Evolutionary conservation across 1,140 invertebrate species (phyloP).

Genomic region (Forficula auricularia): DNA sequence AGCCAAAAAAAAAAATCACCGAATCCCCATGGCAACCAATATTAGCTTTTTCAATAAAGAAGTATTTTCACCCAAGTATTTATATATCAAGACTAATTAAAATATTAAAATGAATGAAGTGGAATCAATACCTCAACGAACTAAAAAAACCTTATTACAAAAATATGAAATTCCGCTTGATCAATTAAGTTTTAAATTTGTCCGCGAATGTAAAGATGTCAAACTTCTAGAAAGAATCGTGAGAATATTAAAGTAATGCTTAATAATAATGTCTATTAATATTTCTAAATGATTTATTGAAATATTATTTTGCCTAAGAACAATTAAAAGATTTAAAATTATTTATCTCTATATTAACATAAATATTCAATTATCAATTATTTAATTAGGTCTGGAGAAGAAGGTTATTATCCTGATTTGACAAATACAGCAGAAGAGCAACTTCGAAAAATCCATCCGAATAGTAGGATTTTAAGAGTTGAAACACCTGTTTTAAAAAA

Average conservation of each 20-base stretch:
- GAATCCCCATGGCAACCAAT: no score
- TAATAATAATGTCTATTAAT: not conserved
- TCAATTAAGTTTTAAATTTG: conserved; percentile 38
- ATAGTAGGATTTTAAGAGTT: conserved; percentile 31
- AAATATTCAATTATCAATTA: no score
- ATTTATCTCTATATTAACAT: no score
- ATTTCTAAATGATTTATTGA: no score
- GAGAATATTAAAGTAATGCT: conserved; percentile 29
- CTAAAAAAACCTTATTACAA: conserved; percentile 26
- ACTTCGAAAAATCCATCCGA: conserved; percentile 31
- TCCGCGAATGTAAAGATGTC: conserved; percentile 30
- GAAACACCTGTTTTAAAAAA: conserved; percentile 28
- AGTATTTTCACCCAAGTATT: no score
- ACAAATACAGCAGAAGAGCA: conserved; percentile 32
- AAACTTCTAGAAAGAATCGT: conserved; percentile 40
- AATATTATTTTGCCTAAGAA: no score
- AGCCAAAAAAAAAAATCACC: no score
- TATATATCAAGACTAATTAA: no score
- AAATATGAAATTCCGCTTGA: conserved; percentile 38
- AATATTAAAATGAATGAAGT: conserved; percentile 1
- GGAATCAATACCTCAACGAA: not conserved
- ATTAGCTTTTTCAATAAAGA: no score
- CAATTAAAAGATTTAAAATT: no score
- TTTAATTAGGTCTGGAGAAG: conserved; percentile 39
- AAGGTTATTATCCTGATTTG: conserved; percentile 43